phyloP scores from a whole-genome alignment of 2,797 vertebrate genomes.

The Gymnoscopelus microlampas region DNA sequence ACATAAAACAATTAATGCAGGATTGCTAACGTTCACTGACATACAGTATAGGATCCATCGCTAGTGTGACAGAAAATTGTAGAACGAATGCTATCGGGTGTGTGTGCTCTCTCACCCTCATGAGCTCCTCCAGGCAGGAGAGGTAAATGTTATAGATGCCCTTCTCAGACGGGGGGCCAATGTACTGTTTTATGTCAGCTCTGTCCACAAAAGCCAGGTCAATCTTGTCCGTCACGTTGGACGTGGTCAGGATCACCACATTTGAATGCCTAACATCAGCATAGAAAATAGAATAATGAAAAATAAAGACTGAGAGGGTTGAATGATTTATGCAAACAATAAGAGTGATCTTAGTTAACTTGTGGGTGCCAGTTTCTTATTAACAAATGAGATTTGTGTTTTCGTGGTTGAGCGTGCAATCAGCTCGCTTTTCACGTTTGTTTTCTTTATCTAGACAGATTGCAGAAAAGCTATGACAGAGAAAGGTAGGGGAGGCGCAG shows the following conservation, averaged over 20 bases:
- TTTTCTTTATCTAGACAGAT: too few relatives aligned
- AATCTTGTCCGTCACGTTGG: slow-evolving; percentile 97
- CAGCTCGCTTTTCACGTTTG: too few relatives aligned
- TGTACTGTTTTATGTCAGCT: slow-evolving; percentile 97
- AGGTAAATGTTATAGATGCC: slow-evolving; percentile 96
- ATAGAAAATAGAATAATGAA: not conserved
- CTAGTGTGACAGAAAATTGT: too few relatives aligned
- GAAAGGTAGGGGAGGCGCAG: too few relatives aligned
- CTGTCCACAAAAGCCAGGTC: slow-evolving; percentile 97
- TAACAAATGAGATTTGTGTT: not conserved
- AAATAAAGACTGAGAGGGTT: not conserved
- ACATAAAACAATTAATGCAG: too few relatives aligned
- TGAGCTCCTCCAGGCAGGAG: slow-evolving; percentile 94
- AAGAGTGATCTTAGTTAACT: not conserved
- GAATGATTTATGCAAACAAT: not conserved
- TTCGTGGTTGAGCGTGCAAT: not conserved
- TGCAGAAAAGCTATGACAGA: too few relatives aligned
- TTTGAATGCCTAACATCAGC: slow-evolving; percentile 86
- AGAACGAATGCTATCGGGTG: not conserved
- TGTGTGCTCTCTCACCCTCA: slow-evolving; percentile 86
- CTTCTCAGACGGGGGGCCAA: slow-evolving; percentile 90
- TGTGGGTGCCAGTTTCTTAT: not conserved
- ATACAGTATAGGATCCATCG: too few relatives aligned
- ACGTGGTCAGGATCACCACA: slow-evolving; percentile 97
- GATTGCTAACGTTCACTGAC: too few relatives aligned